phyloP scores from a whole-genome alignment of 2,797 vertebrate species.

The Rhinella marina region DNA sequence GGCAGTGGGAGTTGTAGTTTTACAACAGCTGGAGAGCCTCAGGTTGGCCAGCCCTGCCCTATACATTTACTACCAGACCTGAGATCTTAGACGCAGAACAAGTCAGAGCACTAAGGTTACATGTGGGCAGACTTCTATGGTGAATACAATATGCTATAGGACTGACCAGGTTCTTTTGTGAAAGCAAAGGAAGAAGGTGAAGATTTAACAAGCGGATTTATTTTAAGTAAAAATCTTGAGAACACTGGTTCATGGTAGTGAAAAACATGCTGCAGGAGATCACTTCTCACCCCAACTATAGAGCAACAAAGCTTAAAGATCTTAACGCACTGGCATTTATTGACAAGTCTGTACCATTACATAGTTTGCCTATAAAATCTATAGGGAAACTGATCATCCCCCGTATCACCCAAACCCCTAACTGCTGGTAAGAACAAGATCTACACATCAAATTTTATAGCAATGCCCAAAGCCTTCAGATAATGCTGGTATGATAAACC shows the following conservation, averaged over 20 bases:
- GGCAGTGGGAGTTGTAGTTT: too few relatives aligned
- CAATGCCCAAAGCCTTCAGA: background rate
- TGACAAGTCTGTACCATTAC: constrained; percentile 16
- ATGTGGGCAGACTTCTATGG: too few relatives aligned
- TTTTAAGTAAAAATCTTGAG: constrained; percentile 26
- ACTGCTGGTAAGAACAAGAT: background rate
- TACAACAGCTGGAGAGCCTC: too few relatives aligned
- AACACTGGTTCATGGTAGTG: constrained; percentile 23
- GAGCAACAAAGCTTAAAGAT: background rate
- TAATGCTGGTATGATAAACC: background rate
- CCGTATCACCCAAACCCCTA: background rate
- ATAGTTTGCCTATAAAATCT: background rate
- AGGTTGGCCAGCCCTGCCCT: too few relatives aligned
- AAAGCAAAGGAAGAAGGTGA: background rate
- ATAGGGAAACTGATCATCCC: background rate
- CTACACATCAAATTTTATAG: background rate
- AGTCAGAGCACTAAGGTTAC: too few relatives aligned
- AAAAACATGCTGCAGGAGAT: constrained; percentile 9
- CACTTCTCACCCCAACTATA: background rate
- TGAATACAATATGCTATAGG: too few relatives aligned
- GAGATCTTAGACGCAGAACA: too few relatives aligned
- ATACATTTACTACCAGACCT: too few relatives aligned
- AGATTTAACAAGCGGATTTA: constrained; percentile 31
- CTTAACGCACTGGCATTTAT: background rate
- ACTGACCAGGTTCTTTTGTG: background rate